phyloP scores from a whole-genome alignment of 92 coral and sea anemone species.

The Diadumene lineata region DNA sequence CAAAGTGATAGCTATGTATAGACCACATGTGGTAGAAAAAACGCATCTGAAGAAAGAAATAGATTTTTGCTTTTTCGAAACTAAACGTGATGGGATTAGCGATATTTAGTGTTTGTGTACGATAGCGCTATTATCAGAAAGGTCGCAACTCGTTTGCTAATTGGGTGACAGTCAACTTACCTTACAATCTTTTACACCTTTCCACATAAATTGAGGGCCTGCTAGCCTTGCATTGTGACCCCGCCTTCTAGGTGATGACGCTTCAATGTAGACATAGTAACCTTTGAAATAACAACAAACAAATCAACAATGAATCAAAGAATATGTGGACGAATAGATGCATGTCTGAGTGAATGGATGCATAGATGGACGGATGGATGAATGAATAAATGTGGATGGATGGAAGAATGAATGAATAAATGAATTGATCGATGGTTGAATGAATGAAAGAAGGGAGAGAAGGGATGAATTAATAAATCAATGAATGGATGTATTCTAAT shows the following conservation, averaged over 20 bases:
- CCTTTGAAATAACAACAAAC: slow-evolving; percentile 31
- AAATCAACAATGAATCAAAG: background rate
- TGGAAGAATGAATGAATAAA: background rate
- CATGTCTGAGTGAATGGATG: background rate
- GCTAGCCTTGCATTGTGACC: slow-evolving; percentile 63
- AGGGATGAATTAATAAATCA: background rate
- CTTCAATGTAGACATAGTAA: slow-evolving; percentile 58
- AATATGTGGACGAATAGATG: background rate
- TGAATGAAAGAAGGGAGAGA: background rate
- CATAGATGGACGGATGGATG: background rate
- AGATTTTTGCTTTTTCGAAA: too few species aligned
- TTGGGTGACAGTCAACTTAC: slow-evolving; percentile 38
- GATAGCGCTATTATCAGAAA: too few species aligned
- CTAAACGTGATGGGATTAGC: too few species aligned
- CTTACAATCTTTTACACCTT: slow-evolving; percentile 41
- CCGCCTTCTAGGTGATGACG: slow-evolving; percentile 56
- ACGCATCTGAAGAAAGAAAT: slow-evolving; percentile 36
- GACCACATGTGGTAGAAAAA: slow-evolving; percentile 66
- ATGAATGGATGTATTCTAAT: background rate
- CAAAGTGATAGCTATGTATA: background rate
- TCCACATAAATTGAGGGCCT: slow-evolving; percentile 67
- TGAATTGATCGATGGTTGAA: background rate
- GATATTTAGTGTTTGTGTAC: too few species aligned
- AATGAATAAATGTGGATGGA: background rate
- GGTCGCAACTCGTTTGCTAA: too few species aligned